phyloP scores from a whole-genome alignment of 2,888 invertebrate species.

The Ochropacha duplaris region DNA sequence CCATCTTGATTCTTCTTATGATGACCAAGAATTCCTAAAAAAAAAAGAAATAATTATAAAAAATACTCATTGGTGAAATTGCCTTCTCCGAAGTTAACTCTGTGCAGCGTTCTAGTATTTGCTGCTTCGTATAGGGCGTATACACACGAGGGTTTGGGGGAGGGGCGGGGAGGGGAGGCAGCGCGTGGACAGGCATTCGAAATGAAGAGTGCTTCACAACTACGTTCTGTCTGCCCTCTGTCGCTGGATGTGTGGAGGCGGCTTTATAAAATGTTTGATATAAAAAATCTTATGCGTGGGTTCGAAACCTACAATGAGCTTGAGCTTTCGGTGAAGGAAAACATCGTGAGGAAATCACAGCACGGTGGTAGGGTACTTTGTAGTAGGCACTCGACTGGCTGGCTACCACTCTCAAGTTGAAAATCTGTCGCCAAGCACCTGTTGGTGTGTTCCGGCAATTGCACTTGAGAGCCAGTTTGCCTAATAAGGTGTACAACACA shows the following conservation, averaged over 20 bases:
- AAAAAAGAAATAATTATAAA: background rate
- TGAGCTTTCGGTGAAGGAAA: too few species aligned
- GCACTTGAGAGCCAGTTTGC: too few species aligned
- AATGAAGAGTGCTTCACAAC: constrained; percentile 79
- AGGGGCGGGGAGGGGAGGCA: constrained; percentile 46
- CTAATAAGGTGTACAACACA: too few species aligned
- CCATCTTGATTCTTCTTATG: background rate
- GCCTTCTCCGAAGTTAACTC: constrained; percentile 20
- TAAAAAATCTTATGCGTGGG: too few species aligned
- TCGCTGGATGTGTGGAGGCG: constrained; percentile 38
- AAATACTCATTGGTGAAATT: background rate
- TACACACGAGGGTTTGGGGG: constrained; percentile 53
- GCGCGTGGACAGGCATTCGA: constrained; percentile 82
- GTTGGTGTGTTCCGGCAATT: too few species aligned
- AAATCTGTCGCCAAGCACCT: too few species aligned
- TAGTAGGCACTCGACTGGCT: too few species aligned
- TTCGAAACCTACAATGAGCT: too few species aligned
- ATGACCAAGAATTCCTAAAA: background rate
- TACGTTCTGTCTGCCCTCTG: constrained; percentile 71
- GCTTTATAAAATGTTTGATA: constrained; percentile 17
- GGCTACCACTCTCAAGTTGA: too few species aligned
- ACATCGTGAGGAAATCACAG: too few species aligned
- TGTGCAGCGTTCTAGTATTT: constrained; percentile 12
- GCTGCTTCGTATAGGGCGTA: constrained; percentile 49
- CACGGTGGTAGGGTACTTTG: too few species aligned